Percentiles rank a stretch among this genome's conserved stretches.
These are phyloP conservation scores for Catharus bicknelli DNA, from an alignment of 2,113 vertebrate genomes.

Conservation along the genomic window DNA sequence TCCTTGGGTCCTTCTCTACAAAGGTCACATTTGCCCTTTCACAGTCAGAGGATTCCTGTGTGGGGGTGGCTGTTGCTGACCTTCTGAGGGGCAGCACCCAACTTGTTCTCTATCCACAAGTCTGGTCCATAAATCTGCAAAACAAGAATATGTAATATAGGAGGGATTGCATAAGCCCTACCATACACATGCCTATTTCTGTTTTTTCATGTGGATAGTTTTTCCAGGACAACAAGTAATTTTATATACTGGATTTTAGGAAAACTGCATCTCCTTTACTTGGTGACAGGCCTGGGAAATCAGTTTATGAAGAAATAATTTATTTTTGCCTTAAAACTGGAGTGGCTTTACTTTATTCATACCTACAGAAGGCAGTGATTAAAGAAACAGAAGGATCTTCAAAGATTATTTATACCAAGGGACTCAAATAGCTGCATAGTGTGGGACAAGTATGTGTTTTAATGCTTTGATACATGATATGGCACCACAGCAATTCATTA, in stretches of 20 bases:
- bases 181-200: neutral
- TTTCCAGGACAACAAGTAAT: neutral
- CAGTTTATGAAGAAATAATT: neutral
- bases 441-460: neutral
- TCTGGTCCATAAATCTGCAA: neutral
- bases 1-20: neutral
- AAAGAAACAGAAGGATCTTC: neutral
- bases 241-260: neutral
- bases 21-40: neutral
- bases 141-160: neutral
- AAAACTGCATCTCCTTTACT: neutral
- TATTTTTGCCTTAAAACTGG: neutral
- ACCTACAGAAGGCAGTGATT: neutral
- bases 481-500: neutral
- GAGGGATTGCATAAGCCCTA: neutral
- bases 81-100: neutral
- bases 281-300: neutral
- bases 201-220: neutral
- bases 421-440: neutral
- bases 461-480: neutral
- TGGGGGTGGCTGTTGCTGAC: neutral
- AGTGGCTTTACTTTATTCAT: neutral
- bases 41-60: neutral
- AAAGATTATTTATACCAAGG: neutral
- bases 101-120: neutral